These are phyloP conservation scores for Gonioctena quinquepunctata DNA, from an alignment of 1,140 invertebrate genomes.

Conservation along the genomic window DNA sequence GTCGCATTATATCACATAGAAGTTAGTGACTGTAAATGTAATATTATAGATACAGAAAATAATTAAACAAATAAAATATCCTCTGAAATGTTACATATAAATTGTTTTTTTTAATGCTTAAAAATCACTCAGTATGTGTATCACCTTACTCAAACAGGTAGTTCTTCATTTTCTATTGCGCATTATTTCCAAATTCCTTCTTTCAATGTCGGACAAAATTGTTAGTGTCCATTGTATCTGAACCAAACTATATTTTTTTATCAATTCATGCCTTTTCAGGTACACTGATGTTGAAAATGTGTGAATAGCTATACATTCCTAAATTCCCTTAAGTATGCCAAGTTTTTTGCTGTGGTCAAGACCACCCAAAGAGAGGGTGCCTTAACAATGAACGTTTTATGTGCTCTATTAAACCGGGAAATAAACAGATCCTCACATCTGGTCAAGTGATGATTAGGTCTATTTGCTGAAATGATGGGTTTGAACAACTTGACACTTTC, in stretches of 20 bases:
- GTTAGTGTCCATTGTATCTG: neutral
- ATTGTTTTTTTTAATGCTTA: no score
- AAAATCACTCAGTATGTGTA: no score
- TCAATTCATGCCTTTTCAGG: neutral
- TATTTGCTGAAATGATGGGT: neutral
- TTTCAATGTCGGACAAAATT: neutral
- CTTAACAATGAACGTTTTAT: constrained; percentile 4
- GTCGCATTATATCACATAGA: no score
- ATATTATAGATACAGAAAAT: no score
- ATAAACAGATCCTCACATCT: constrained; percentile 3
- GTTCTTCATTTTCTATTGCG: neutral
- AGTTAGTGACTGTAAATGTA: no score
- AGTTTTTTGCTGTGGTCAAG: constrained; percentile 10
- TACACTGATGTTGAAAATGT: constrained; percentile 2
- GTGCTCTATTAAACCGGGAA: constrained; percentile 6
- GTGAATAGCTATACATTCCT: neutral
- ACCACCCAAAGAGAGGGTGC: neutral
- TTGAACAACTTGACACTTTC: neutral
- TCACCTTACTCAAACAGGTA: neutral
- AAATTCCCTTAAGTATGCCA: constrained; percentile 7
- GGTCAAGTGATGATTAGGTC: neutral
- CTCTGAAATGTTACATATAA: no score
- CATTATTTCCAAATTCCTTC: neutral
- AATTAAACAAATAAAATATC: no score
- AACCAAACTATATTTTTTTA: neutral